Evolutionary conservation across 2,797 vertebrate genomes (phyloP).

Genomic region (Urophycis tenuis): DNA sequence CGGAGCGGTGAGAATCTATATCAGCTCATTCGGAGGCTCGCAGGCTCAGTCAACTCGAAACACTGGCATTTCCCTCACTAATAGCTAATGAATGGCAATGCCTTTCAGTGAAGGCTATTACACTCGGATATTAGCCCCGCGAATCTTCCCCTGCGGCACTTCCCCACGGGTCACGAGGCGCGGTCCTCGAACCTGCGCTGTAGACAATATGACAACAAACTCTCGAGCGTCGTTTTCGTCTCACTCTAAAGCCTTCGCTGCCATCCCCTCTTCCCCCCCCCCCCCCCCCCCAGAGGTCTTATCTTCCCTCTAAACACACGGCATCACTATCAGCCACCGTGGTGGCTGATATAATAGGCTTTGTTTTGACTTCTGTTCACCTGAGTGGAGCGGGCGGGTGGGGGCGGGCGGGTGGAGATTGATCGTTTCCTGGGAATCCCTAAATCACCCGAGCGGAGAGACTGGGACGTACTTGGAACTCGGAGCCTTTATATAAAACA

Average conservation of each 20-base stretch:
- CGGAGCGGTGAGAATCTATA: neutral
- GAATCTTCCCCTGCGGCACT: neutral
- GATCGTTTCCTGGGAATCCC: conserved; percentile 34
- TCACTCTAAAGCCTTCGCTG: neutral
- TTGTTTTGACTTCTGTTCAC: conserved; percentile 40
- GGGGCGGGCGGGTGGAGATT: conserved; percentile 12
- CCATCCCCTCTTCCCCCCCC: neutral
- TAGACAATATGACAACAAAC: too few species aligned
- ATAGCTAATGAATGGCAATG: neutral
- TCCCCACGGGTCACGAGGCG: neutral
- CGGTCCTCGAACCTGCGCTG: neutral
- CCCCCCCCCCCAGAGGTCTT: neutral
- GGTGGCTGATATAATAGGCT: conserved; percentile 41
- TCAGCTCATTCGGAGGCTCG: neutral
- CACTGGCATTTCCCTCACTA: neutral
- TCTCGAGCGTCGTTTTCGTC: neutral
- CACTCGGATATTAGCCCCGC: neutral
- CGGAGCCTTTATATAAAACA: conserved; percentile 24
- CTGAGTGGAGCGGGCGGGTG: neutral
- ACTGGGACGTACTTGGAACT: conserved; percentile 29
- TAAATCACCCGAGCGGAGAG: conserved; percentile 28
- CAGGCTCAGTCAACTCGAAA: neutral
- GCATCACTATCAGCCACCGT: conserved; percentile 30
- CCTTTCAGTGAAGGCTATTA: neutral
- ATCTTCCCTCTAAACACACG: conserved; percentile 27